Evolutionary conservation across 30 jellyfish, hydroid and myxozoan genomes (phyloP), one percentile per base, ranked within the genome.

Genomic region (Hydractinia echinata): DNA sequence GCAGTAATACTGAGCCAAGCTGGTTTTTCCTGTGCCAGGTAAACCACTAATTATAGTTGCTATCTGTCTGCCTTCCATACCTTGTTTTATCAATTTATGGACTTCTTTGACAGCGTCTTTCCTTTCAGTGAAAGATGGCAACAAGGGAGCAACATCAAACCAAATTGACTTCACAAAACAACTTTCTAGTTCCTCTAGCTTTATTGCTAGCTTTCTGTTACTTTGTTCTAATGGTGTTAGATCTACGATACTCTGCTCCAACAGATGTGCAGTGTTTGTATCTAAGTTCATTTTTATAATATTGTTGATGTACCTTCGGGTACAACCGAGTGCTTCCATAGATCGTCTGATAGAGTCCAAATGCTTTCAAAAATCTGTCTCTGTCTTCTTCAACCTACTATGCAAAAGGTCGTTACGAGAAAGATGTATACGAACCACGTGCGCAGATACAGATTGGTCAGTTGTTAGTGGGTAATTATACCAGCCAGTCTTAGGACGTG

Each of bases 11-110:
- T 80, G 79, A 53, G 84, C 88, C 18, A 85, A 62, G 53, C 62
- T 77, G 8, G 84, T 61, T 54, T 85, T 85, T 4, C 94, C 94
- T 13, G 80, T 85, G 15, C 94, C 94, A 54, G 87, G 87, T 15
- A 85, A 56, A 50, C 94, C 94, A 4, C 85, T 79, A 4, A 85
- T 39, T 49, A 86, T 84, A n/a, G 74, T 13, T 6, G 74, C 74
- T 13, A 64, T 51, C 8, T n/a, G 19, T n/a, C 74, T 51, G 18
- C 39, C 39, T 64, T 51, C 74, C 74, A 64, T n/a, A 64, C 18
- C 18, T 6, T 64, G 74, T 30, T 30, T 30, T 51, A 64, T 64
- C 51, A 44, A n/a, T 6, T 64, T 13, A 13, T 64, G 74, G 7
- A 64, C 10, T n/a, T 6, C 10, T 3, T 64, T 64, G 39, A 64